Percentiles rank a stretch among this genome's conserved stretches.
These are phyloP conservation scores for Shargacucullia verbasci DNA, from an alignment of 2,888 invertebrate genomes.

Conservation along the genomic window DNA sequence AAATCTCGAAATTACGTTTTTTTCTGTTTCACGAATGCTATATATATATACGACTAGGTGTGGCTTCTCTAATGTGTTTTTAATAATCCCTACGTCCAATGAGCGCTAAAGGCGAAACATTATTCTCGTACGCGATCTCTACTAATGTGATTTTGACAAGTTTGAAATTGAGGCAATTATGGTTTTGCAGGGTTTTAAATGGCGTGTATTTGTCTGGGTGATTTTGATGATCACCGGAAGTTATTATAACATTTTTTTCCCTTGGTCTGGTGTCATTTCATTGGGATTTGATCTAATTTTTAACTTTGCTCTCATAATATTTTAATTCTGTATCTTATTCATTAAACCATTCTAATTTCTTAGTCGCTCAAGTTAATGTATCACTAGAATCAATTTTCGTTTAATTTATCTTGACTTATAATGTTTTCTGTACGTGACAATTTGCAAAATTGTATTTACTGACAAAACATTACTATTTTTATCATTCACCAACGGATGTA, in stretches of 20 bases:
- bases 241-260: constrained; percentile 61
- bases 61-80: constrained; percentile 86
- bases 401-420: not conserved
- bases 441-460: constrained; percentile 30
- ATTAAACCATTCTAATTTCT: no score
- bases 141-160: constrained; percentile 89
- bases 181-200: constrained; percentile 84
- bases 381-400: no score
- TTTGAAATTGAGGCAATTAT: constrained; percentile 86
- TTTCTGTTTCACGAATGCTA: constrained; percentile 81
- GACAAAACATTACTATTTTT: constrained; percentile 56
- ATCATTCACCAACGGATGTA: constrained; percentile 61
- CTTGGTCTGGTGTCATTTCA: constrained; percentile 10
- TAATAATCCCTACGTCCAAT: constrained; percentile 86
- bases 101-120: constrained; percentile 82
- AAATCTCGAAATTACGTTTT: constrained; percentile 85
- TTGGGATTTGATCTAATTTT: constrained; percentile 12
- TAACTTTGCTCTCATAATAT: not conserved
- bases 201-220: constrained; percentile 76
- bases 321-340: not conserved
- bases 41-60: constrained; percentile 79
- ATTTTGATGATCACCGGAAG: constrained; percentile 68
- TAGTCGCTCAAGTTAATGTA: no score
- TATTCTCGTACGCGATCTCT: constrained; percentile 75
- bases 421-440: constrained; percentile 5